Evolutionary conservation across 2,888 invertebrate genomes (phyloP), one percentile per base, ranked within the genome.

Genomic region (Drosophila tanythrix): DNA sequence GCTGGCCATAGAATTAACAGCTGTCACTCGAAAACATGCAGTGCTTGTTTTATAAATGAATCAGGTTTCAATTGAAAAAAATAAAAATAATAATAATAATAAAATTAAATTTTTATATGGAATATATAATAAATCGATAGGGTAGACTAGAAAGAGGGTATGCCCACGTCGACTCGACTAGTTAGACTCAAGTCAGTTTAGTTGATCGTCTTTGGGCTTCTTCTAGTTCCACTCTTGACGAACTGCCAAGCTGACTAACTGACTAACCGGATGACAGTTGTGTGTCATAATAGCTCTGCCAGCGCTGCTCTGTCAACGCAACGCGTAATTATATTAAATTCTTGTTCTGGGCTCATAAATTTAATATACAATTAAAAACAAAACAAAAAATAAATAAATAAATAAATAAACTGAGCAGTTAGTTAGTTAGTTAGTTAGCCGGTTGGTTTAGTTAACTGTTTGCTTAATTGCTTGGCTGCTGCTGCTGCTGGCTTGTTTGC

Each of bases 211-310:
- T 21, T 7, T 35, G 33, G 21, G 21, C 33, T 31, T 29, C 46
- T 46, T 46, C 25, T 15, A 15, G 25, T 15, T n/a, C 10, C 8
- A 25, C 25, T 55, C 25, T n/a, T 55, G 52, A 51, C 62, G 52
- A 38, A 50, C 51, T 15, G 35, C 27, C 18, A 21, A 43, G 21
- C 38, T 7, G 36, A 7, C 36, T n/a, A n/a, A n/a, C 21, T 21
- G 21, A 21, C 21, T 48, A 57, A 56, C 73, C 51, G 68, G 64
- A 50, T 50, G 50, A 50, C 27, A 50, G 18, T 58, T 55, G 50
- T 61, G 33, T 60, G 48, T 48, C 70, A 70, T 70, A 79, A 74
- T 77, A 65, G 51, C 70, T n/a, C 35, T 31, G 8, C 38, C 18
- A 55, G 52, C 48, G 31, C 60, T 40, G 31, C 48, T 31, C 29